phyloP scores from a whole-genome alignment of 2,797 vertebrate species.

The Schizopygopsis malacanthus region DNA sequence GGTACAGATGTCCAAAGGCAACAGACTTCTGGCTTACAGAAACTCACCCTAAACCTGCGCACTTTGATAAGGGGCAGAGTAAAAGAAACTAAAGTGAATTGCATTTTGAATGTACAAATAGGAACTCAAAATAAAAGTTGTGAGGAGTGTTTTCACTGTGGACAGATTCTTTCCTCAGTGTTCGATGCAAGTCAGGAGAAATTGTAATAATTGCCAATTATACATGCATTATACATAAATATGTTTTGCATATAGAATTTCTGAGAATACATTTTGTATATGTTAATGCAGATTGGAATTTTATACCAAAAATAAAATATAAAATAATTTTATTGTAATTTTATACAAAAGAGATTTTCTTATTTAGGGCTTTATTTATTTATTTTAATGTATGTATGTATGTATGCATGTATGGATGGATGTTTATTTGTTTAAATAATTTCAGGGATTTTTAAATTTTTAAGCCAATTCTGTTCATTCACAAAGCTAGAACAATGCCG shows the following conservation, averaged over 20 bases:
- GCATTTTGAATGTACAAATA: constrained; percentile 61
- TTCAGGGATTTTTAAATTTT: not conserved
- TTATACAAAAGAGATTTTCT: not conserved
- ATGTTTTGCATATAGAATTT: not conserved
- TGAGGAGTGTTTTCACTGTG: constrained; percentile 21
- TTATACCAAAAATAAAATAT: not conserved
- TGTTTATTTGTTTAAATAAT: not conserved
- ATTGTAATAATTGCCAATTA: not conserved
- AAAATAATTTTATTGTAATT: not conserved
- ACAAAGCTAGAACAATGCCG: not conserved
- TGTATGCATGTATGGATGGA: too few species aligned
- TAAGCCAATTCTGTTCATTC: not conserved
- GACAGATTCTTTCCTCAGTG: not conserved
- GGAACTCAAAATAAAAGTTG: constrained; percentile 29
- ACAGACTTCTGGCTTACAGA: constrained; percentile 85
- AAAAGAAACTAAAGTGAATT: constrained; percentile 67
- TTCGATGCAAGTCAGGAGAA: constrained; percentile 12
- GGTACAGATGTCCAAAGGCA: constrained; percentile 81
- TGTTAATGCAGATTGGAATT: not conserved
- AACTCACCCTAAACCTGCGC: constrained; percentile 69
- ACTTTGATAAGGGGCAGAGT: constrained; percentile 67
- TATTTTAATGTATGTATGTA: too few species aligned
- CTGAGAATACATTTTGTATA: not conserved
- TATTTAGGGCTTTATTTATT: too few species aligned
- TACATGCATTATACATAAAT: constrained; percentile 10